Evolutionary conservation across 2,888 invertebrate species (phyloP).

Genomic region (Arctia plantaginis): DNA sequence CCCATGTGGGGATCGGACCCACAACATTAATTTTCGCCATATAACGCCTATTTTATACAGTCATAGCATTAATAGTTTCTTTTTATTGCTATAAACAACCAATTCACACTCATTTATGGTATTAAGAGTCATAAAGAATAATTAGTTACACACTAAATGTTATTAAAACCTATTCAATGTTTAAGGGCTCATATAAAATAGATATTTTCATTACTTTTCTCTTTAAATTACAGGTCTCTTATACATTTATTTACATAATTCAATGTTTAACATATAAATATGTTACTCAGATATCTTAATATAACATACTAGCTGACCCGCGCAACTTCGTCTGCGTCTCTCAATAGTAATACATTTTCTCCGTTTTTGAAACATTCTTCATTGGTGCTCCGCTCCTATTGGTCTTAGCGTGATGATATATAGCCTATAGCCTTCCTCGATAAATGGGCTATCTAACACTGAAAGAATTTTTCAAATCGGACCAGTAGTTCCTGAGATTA

Average conservation of each 20-base stretch:
- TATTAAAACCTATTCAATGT: slow-evolving; percentile 1
- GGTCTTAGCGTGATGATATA: too few species aligned
- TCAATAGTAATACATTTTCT: too few species aligned
- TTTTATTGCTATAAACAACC: neutral
- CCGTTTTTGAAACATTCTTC: too few species aligned
- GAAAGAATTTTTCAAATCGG: too few species aligned
- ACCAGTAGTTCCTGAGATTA: too few species aligned
- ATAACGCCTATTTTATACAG: neutral
- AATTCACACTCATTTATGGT: neutral
- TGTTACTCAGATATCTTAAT: neutral
- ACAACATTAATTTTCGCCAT: neutral
- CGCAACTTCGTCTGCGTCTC: too few species aligned
- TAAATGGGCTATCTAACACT: too few species aligned
- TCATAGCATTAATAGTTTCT: neutral
- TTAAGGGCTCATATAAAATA: slow-evolving; percentile 1
- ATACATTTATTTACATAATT: neutral
- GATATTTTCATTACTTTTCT: slow-evolving; percentile 1
- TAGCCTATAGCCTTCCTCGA: too few species aligned
- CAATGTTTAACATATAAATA: slow-evolving; percentile 1
- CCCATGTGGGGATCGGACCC: too few species aligned
- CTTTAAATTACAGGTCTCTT: neutral
- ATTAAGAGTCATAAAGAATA: neutral
- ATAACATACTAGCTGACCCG: too few species aligned
- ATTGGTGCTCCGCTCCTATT: too few species aligned
- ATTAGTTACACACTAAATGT: neutral